A percentile compares a stretch with the other conserved stretches of the same genome.
Evolutionary conservation across 2,888 invertebrate species (phyloP).

Genomic region (Romanomermis culicivorax): DNA sequence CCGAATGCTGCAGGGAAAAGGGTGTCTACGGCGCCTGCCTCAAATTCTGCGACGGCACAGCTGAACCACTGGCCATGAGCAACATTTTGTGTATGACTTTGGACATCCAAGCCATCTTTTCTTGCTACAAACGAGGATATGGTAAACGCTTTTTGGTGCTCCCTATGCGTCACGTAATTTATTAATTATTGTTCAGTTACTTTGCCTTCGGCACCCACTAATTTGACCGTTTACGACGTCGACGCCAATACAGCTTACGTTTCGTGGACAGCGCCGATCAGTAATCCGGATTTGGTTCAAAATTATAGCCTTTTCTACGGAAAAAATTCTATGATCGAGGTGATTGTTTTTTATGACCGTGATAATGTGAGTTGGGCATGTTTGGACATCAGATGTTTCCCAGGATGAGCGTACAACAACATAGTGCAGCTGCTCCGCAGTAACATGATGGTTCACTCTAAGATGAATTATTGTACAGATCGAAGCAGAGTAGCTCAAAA

Average conservation of each 20-base stretch:
- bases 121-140: slow-evolving; percentile 19
- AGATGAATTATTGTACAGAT: no score
- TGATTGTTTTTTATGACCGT: background rate
- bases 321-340: background rate
- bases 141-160: slow-evolving; percentile 9
- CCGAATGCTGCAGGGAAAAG: slow-evolving; percentile 56
- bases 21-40: slow-evolving; percentile 57
- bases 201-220: slow-evolving; percentile 18
- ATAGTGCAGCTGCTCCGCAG: no score
- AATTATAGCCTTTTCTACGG: slow-evolving; percentile 15
- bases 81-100: slow-evolving; percentile 18
- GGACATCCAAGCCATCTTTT: slow-evolving; percentile 18
- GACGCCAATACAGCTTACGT: slow-evolving; percentile 15
- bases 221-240: slow-evolving; percentile 15
- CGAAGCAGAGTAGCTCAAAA: no score
- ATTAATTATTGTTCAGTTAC: slow-evolving; percentile 16
- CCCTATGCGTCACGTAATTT: no score
- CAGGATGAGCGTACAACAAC: no score
- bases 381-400: no score
- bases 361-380: no score
- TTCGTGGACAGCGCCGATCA: slow-evolving; percentile 15
- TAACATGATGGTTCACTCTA: no score
- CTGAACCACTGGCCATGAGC: slow-evolving; percentile 40
- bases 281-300: slow-evolving; percentile 17
- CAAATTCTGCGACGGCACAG: slow-evolving; percentile 60